A percentile compares a stretch with the other conserved stretches of the same genome.
phyloP scores from a whole-genome alignment of 2,113 vertebrate species.

The Nesogale talazaci region DNA sequence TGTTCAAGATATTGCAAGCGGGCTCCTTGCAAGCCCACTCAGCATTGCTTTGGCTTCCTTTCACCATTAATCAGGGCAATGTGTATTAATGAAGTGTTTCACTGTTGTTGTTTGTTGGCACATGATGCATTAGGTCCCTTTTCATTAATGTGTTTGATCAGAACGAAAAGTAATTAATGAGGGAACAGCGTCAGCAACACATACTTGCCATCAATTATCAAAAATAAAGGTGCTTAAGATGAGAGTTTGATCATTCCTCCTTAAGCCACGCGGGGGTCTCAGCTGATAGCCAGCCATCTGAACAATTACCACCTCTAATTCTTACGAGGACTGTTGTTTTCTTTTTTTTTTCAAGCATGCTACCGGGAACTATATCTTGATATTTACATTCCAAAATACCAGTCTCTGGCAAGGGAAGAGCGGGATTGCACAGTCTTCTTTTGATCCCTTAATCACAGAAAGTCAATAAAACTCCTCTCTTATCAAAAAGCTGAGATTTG shows the following conservation, averaged over 20 bases:
- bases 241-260: slow-evolving; percentile 77
- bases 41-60: slow-evolving; percentile 68
- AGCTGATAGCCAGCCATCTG: slow-evolving; percentile 72
- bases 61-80: slow-evolving; percentile 83
- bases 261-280: slow-evolving; percentile 66
- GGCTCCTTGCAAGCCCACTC: slow-evolving; percentile 77
- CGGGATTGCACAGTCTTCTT: slow-evolving; percentile 46
- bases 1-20: slow-evolving; percentile 45
- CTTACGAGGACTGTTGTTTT: slow-evolving; percentile 53
- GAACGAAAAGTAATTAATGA: slow-evolving; percentile 87
- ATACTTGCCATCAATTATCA: slow-evolving; percentile 84
- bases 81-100: slow-evolving; percentile 85
- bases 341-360: slow-evolving; percentile 32
- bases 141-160: slow-evolving; percentile 88
- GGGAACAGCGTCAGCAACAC: slow-evolving; percentile 80
- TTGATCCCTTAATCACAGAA: slow-evolving; percentile 71
- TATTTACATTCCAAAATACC: slow-evolving; percentile 64
- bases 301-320: slow-evolving; percentile 75
- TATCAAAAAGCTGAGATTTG: slow-evolving; percentile 57
- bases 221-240: slow-evolving; percentile 80
- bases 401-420: slow-evolving; percentile 36
- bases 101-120: slow-evolving; percentile 59
- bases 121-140: slow-evolving; percentile 85
- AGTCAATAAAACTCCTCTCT: slow-evolving; percentile 58
- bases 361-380: slow-evolving; percentile 69